Evolutionary conservation across 2,113 vertebrate species (phyloP).

Genomic region (Urocolius indicus): DNA sequence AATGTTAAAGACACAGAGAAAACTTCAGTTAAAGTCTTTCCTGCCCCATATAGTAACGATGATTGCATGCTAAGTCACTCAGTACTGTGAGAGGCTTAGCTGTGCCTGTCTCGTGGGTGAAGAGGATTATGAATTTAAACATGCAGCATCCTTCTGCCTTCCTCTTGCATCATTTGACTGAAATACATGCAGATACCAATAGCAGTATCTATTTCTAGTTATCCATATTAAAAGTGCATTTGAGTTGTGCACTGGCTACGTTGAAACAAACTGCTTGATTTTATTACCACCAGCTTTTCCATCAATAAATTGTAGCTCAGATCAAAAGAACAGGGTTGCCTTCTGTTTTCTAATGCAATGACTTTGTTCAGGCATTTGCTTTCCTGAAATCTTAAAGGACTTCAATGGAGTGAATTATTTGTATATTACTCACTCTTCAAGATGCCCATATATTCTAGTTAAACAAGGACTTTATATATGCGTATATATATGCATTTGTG

Average conservation of each 20-base stretch:
- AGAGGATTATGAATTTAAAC: not conserved
- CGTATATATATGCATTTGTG: not conserved
- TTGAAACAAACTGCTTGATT: not conserved
- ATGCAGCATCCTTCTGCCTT: not conserved
- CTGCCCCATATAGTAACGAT: not conserved
- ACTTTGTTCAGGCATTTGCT: not conserved
- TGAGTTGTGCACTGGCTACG: not conserved
- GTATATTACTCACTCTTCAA: not conserved
- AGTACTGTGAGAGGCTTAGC: not conserved
- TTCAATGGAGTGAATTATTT: not conserved
- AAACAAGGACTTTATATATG: not conserved
- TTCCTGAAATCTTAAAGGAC: not conserved
- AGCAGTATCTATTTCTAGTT: not conserved
- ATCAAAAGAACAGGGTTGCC: not conserved
- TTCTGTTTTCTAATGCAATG: not conserved
- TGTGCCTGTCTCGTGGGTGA: not conserved
- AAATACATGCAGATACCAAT: not conserved
- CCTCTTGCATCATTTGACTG: not conserved
- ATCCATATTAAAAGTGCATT: not conserved
- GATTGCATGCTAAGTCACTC: not conserved
- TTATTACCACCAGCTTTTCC: not conserved
- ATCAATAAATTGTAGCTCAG: not conserved
- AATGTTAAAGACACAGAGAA: not conserved
- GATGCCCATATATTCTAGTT: not conserved
- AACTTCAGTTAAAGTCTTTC: not conserved